Evolutionary conservation across 2,113 vertebrate species (phyloP).

Genomic region (Dolichotis patagonum): DNA sequence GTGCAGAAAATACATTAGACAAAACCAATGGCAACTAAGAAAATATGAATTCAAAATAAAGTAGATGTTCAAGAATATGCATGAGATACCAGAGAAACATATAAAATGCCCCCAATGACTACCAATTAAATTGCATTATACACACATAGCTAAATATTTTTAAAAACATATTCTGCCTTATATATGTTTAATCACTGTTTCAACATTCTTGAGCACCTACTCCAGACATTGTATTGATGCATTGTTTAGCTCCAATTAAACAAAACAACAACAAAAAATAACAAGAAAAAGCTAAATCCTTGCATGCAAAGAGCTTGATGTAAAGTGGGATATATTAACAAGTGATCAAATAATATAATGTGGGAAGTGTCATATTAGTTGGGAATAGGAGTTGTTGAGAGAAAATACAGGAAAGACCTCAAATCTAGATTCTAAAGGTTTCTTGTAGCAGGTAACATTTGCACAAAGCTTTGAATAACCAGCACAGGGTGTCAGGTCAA

Average conservation of each 20-base stretch:
- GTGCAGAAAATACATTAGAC: not conserved
- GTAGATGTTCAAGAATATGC: not conserved
- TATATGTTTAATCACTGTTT: conserved; percentile 1
- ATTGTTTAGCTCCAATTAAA: conserved; percentile 20
- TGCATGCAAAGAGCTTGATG: conserved; percentile 8
- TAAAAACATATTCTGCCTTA: not conserved
- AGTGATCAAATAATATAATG: not conserved
- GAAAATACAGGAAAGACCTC: not conserved
- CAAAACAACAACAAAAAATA: not conserved
- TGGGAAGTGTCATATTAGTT: not conserved
- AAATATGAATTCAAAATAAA: conserved; percentile 34
- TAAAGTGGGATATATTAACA: not conserved
- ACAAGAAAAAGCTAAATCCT: not conserved
- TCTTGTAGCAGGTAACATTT: conserved; percentile 13
- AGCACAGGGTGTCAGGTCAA: not conserved
- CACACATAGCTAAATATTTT: not conserved
- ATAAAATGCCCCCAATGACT: not conserved
- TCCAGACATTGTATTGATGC: not conserved
- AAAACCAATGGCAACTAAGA: conserved; percentile 55
- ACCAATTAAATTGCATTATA: conserved; percentile 19
- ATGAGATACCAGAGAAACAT: conserved; percentile 16
- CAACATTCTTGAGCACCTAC: conserved; percentile 35
- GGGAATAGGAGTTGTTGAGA: not conserved
- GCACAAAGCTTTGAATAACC: not conserved
- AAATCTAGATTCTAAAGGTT: conserved; percentile 2